Conservation (phyloP, 2,113 vertebrate species). For the Corythaixoides concolor region DNA sequence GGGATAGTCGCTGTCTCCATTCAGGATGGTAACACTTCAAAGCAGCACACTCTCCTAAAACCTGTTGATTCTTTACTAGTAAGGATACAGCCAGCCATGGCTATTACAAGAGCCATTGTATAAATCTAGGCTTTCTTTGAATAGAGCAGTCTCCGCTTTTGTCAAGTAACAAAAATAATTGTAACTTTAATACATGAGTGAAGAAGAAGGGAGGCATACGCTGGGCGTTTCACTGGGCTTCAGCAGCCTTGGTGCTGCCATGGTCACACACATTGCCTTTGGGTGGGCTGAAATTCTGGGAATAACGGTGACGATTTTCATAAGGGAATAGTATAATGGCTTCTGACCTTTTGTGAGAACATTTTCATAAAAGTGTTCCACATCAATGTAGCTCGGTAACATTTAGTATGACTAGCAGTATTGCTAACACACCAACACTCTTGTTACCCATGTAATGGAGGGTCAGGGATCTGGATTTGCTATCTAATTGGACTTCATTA, state of each 20-base stretch:
- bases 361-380: not conserved
- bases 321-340: not conserved
- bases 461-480: not conserved
- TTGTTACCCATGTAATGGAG: not conserved
- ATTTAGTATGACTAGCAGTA: not conserved
- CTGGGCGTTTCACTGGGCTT: not conserved
- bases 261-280: not conserved
- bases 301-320: not conserved
- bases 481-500: not conserved
- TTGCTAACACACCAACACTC: not conserved
- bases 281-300: not conserved
- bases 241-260: not conserved
- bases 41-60: not conserved
- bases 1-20: too few relatives aligned
- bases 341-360: not conserved
- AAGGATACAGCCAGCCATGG: not conserved
- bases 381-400: not conserved
- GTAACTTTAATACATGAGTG: not conserved
- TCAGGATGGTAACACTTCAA: not conserved
- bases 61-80: not conserved
- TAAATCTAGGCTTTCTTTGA: not conserved
- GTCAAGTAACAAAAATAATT: not conserved
- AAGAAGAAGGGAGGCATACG: not conserved
- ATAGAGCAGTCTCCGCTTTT: not conserved
- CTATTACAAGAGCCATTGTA: not conserved